Base-by-base conservation (phyloP, 1,140 invertebrate genomes). In the Semibalanus balanoides region DNA sequence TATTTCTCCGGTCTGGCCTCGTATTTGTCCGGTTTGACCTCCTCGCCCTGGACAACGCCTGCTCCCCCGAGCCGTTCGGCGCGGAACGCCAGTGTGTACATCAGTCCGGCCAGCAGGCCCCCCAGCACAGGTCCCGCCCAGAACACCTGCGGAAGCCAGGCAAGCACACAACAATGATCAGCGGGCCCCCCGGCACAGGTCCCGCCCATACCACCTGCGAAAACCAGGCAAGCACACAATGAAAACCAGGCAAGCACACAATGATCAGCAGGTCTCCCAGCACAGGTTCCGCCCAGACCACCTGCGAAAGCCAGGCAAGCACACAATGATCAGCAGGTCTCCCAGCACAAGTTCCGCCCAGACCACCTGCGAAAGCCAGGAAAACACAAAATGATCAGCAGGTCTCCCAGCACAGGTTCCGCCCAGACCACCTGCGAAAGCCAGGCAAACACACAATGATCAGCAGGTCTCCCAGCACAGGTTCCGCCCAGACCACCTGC, bases 211-310 rank as follows among this genome's bases (percentile, higher is more conserved):
- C 96, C 0, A 95, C 86, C 91, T 86, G 78, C 28, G 94, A 80
- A 17, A 94, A 85, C 25, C 88, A 88, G 3, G 91, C 93, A 0
- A 88, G 86, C 35, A 93, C 87, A 9, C 91, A 93, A n/a, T n/a
- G 94, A 80, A 17, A 94, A 85, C 25, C 88, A 88, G 3, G 91
- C 93, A 0, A 88, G n/a, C n/a, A n/a, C n/a, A n/a, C n/a, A n/a
- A n/a, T n/a, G n/a, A n/a, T n/a, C 0, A 88, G 86, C 31, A 93
- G 87, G 5, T 90, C 93, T 3, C 93, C 94, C 0, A 91, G 83
- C 76, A 93, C 87, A 0, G 93, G 93, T 0, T 93, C 94, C 0
- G 90, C 85, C 94, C 94, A 96, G 84, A 94, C 96, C 0, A 95
- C 86, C 91, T 86, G 78, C 28, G 94, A 80, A 17, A 94, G 85